Base-by-base conservation (phyloP, 2,888 invertebrate species). In the Mimachlamys varia region DNA sequence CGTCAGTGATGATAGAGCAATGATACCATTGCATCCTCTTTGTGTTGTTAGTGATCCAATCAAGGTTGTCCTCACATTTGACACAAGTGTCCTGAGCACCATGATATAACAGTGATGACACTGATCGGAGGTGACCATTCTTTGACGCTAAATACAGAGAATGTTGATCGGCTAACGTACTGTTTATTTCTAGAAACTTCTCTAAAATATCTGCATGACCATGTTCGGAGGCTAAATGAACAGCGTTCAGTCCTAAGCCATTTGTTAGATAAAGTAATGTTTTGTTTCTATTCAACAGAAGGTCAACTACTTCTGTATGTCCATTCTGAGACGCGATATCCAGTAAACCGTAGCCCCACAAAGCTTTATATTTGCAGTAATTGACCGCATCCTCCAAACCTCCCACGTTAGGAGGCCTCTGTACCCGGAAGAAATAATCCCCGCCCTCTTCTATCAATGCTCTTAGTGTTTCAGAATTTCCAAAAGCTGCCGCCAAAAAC, bases 241-340 rank as follows among this genome's bases (percentile, higher is more conserved):
- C 27, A 76, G 76, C 76, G 12, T 7, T 76, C 12, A 76, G 33
- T 0, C 76, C 76, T 76, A 76, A 76, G 10, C 76, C 76, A 22
- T 76, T 76, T 76, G 27, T 27, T 0, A 33, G 13, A 22, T 76
- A 76, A 12, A 76, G 33, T 12, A 76, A 76, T 33, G 76, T 22
- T 10, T 27, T 27, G 13, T 76, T 76, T 76, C 10, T 76, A 27
- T 27, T 10, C 76, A 76, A 76, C 33, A 76, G 15, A 15, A 76
- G 13, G 15, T 76, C 15, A 0, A 76, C 33, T 76, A 76, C 76
- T 2, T 76, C 76, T 33, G 13, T 33, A 33, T 33, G 76, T 33
- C 76, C 27, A 76, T 76, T 76, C 27, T 76, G 76, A 76, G 76
- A 27, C 10, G 76, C 76, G 13, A 76, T 76, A 76, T 76, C 76